Evolutionary conservation across 2,797 vertebrate genomes (phyloP).

Genomic region (Odontamblyopus rebecca): DNA sequence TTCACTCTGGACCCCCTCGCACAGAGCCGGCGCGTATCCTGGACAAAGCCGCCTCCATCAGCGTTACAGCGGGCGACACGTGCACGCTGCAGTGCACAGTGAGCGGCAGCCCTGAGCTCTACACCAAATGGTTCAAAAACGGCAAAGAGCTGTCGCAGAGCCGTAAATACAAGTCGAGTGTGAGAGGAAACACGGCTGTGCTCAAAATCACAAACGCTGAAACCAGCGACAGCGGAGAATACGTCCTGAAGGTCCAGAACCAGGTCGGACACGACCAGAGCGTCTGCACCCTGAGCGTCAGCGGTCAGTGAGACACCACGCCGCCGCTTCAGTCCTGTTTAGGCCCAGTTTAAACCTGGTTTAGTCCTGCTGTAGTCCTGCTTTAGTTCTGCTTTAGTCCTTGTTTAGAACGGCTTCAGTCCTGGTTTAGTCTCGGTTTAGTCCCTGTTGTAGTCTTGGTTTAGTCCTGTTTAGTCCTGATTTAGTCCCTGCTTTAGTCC

Average conservation of each 20-base stretch:
- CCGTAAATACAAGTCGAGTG: constrained; percentile 89
- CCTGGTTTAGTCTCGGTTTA: background rate
- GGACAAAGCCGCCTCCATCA: constrained; percentile 88
- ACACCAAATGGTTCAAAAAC: constrained; percentile 93
- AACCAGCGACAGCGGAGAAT: constrained; percentile 88
- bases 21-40: constrained; percentile 92
- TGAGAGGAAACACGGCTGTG: constrained; percentile 87
- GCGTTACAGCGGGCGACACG: constrained; percentile 89
- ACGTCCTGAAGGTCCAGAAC: constrained; percentile 91
- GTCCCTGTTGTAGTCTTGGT: background rate
- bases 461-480: background rate
- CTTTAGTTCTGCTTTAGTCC: background rate
- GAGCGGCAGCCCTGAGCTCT: constrained; percentile 90
- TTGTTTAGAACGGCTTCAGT: background rate
- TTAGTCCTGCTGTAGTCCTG: background rate
- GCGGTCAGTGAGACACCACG: constrained; percentile 4
- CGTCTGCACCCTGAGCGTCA: constrained; percentile 85
- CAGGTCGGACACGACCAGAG: constrained; percentile 90
- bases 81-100: constrained; percentile 88
- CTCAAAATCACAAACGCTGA: constrained; percentile 90
- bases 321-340: too few species aligned
- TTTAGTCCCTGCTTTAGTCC: background rate
- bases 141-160: constrained; percentile 84
- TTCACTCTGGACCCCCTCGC: too few species aligned
- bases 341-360: too few species aligned